Evolutionary conservation across 2,113 vertebrate species (phyloP), one percentile per base, ranked within the genome.

Genomic region (Bettongia penicillata): DNA sequence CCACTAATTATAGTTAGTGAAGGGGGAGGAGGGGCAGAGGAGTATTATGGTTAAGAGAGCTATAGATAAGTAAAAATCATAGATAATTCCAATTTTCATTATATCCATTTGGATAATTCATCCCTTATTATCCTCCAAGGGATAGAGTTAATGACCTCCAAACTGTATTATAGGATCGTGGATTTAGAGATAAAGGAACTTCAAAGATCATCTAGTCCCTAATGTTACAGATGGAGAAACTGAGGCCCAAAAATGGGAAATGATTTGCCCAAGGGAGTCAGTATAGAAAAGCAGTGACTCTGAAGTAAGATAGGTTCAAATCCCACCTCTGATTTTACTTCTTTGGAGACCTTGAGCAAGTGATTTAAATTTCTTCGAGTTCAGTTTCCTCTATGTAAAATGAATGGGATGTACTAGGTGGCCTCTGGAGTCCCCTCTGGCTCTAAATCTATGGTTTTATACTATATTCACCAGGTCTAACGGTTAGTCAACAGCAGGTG

Each of bases 61-160:
- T 90, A 9, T 37, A 77, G 93, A 94, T 93, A 96, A 96, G 97
- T 97, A 96, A 96, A 96, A 96, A 97, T 94, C 97, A 96, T 89
- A 93, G 92, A 57, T 94, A 96, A 97, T 97, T 96, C 96, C 1
- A 52, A 53, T 92, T 95, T 92, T 94, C 94, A 68, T 24, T 47
- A 23, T 48, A 95, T 91, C 89, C 89, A 77, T 96, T 94, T 89
- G 92, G 89, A 92, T 94, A 93, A 94, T 96, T 96, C 97, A 93
- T 96, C 94, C 94, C 68, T 96, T 93, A 84, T 55, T 94, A 95
- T 91, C 90, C 94, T 96, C 95, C 92, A 53, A 52, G 14, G 95
- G 92, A 94, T 61, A 93, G n/a, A 89, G n/a, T 84, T 84, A 84
- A 84, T 84, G 19, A 23, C n/a, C 19, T 19, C n/a, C 16, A 43